Percentiles rank a stretch among this genome's conserved stretches.
These are phyloP conservation scores for Selenia dentaria DNA, from an alignment of 2,888 invertebrate genomes.

Conservation along the genomic window DNA sequence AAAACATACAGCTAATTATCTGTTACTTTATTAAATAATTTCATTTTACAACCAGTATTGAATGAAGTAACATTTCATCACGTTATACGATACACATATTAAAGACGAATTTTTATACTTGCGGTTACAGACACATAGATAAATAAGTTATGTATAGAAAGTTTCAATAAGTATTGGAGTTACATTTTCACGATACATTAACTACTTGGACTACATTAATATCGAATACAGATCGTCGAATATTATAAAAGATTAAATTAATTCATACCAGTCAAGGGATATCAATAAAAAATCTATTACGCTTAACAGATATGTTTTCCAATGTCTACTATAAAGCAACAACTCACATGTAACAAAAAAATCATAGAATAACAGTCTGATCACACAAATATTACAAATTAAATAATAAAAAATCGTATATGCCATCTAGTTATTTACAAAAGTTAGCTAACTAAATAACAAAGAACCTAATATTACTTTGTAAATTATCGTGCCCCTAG, in stretches of 20 bases:
- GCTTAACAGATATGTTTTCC: slow-evolving; percentile 75
- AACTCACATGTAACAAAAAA: slow-evolving; percentile 81
- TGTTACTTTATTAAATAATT: slow-evolving; percentile 83
- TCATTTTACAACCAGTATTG: slow-evolving; percentile 81
- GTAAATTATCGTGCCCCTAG: slow-evolving; percentile 61
- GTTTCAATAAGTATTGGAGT: slow-evolving; percentile 55
- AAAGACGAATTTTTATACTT: slow-evolving; percentile 57
- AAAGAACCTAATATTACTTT: slow-evolving; percentile 78
- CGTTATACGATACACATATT: slow-evolving; percentile 70
- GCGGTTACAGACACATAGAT: slow-evolving; percentile 76
- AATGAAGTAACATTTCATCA: slow-evolving; percentile 79
- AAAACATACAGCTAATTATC: slow-evolving; percentile 38
- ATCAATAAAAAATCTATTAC: slow-evolving; percentile 51
- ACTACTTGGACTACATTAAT: slow-evolving; percentile 57
- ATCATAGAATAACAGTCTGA: slow-evolving; percentile 83
- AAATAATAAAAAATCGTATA: slow-evolving; percentile 75
- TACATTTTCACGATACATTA: slow-evolving; percentile 55
- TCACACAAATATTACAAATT: slow-evolving; percentile 83
- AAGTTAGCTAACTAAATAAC: slow-evolving; percentile 84
- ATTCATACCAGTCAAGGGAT: slow-evolving; percentile 54
- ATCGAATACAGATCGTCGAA: slow-evolving; percentile 52
- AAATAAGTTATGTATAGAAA: slow-evolving; percentile 58
- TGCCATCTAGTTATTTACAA: slow-evolving; percentile 82
- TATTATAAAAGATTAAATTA: slow-evolving; percentile 33
- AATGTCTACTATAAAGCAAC: slow-evolving; percentile 76